These are phyloP conservation scores for Leucopsar rothschildi DNA, from an alignment of 2,113 vertebrate species.

Conservation along the genomic window DNA sequence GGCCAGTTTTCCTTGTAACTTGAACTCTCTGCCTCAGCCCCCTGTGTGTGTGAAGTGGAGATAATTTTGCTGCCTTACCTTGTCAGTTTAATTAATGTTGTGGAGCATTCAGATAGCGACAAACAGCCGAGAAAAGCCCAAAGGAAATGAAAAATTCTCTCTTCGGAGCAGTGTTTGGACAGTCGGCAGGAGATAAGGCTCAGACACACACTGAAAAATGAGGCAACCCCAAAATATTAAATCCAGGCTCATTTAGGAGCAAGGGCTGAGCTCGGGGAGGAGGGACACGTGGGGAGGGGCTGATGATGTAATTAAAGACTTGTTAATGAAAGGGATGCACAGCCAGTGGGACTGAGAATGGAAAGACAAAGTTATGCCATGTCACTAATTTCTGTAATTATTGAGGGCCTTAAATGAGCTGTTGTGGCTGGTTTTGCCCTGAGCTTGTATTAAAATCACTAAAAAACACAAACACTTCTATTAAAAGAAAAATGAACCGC, in stretches of 20 bases:
- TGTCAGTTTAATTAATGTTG: slow-evolving; percentile 57
- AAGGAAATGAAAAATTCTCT: slow-evolving; percentile 60
- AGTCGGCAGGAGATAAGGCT: slow-evolving; percentile 48
- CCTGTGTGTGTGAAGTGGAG: slow-evolving; percentile 19
- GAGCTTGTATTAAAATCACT: background rate
- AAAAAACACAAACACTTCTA: background rate
- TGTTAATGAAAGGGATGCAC: background rate
- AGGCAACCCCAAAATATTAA: slow-evolving; percentile 12
- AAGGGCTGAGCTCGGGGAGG: background rate
- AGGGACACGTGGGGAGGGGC: background rate
- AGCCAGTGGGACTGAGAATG: background rate
- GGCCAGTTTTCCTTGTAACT: background rate
- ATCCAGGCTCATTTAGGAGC: background rate
- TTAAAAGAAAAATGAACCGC: background rate
- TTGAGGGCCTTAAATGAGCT: background rate
- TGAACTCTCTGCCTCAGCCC: background rate
- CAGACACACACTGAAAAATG: background rate
- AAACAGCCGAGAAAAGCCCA: slow-evolving; percentile 38
- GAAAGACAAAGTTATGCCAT: too few relatives aligned
- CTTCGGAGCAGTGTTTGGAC: slow-evolving; percentile 23
- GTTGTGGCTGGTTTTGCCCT: background rate
- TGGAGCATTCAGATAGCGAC: slow-evolving; percentile 15
- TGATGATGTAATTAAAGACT: background rate
- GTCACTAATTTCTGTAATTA: background rate
- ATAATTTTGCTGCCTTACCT: slow-evolving; percentile 41